Percentiles rank a stretch among this genome's conserved stretches.
These are phyloP conservation scores for Ophthalmolycus amberensis DNA, from an alignment of 2,113 vertebrate genomes.

Conservation along the genomic window DNA sequence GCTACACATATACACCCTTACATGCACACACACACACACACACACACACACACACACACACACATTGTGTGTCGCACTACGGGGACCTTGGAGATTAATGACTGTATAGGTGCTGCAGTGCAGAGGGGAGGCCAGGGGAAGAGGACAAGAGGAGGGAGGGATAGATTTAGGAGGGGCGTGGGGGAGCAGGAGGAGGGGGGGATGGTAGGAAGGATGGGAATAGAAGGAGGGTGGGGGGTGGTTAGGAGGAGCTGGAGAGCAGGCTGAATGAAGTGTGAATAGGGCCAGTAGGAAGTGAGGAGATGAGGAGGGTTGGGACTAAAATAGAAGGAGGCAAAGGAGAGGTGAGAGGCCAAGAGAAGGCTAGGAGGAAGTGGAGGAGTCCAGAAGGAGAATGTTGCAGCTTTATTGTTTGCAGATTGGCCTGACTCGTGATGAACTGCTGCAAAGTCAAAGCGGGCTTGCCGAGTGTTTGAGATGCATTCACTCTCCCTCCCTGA, in stretches of 20 bases:
- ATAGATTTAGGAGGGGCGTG: slow-evolving; percentile 41
- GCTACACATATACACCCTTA: background rate
- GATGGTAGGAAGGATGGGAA: background rate
- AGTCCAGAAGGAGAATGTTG: slow-evolving; percentile 3
- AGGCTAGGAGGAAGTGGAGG: slow-evolving; percentile 4
- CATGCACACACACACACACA: background rate
- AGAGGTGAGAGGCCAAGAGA: slow-evolving; percentile 13
- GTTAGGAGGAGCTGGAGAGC: background rate
- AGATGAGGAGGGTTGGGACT: slow-evolving; percentile 8
- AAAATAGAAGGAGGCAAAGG: slow-evolving; percentile 7
- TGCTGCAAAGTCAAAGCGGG: slow-evolving; percentile 47
- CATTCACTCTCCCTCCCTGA: background rate
- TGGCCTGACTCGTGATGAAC: slow-evolving; percentile 12
- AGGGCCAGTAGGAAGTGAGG: slow-evolving; percentile 10
- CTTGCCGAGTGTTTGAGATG: background rate
- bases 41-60: background rate
- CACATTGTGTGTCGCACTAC: slow-evolving; percentile 23
- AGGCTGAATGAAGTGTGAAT: slow-evolving; percentile 2
- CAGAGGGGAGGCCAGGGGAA: slow-evolving; percentile 23
- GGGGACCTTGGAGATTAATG: slow-evolving; percentile 54
- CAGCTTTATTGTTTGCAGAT: slow-evolving; percentile 19
- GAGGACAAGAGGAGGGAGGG: slow-evolving; percentile 24
- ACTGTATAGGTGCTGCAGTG: slow-evolving; percentile 61
- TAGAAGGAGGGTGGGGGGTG: slow-evolving; percentile 4
- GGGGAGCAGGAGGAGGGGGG: slow-evolving; percentile 10